phyloP scores from a whole-genome alignment of 2,113 vertebrate species.

The Etia nguti region DNA sequence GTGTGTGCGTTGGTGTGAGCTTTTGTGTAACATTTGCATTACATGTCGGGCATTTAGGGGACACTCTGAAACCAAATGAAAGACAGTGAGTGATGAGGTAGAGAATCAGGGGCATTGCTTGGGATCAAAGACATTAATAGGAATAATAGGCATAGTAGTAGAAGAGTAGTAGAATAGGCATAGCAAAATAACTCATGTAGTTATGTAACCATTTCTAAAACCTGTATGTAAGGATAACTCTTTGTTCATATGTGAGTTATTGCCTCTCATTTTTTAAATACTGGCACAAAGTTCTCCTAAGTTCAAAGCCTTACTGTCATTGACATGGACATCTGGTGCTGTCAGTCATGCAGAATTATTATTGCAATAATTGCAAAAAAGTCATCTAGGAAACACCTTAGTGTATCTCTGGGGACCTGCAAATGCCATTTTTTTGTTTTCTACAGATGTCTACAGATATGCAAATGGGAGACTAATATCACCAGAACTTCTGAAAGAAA shows the following conservation, averaged over 20 bases:
- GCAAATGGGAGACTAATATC: not conserved
- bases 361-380: not conserved
- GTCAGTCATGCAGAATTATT: not conserved
- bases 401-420: not conserved
- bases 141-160: not conserved
- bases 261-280: not conserved
- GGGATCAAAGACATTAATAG: not conserved
- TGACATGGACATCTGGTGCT: not conserved
- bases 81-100: not conserved
- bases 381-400: not conserved
- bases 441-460: not conserved
- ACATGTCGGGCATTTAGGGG: not conserved
- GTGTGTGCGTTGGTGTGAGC: not conserved
- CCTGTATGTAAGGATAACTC: not conserved
- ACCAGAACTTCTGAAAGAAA: not conserved
- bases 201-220: not conserved
- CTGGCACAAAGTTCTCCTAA: not conserved
- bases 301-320: not conserved
- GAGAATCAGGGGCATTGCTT: not conserved
- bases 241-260: not conserved
- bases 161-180: not conserved
- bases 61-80: not conserved
- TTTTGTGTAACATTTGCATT: not conserved
- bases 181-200: not conserved
- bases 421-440: not conserved